Evolutionary conservation across 2,797 vertebrate species (phyloP), one percentile per base, ranked within the genome.

Genomic region (Euphonia xanthogaster): DNA sequence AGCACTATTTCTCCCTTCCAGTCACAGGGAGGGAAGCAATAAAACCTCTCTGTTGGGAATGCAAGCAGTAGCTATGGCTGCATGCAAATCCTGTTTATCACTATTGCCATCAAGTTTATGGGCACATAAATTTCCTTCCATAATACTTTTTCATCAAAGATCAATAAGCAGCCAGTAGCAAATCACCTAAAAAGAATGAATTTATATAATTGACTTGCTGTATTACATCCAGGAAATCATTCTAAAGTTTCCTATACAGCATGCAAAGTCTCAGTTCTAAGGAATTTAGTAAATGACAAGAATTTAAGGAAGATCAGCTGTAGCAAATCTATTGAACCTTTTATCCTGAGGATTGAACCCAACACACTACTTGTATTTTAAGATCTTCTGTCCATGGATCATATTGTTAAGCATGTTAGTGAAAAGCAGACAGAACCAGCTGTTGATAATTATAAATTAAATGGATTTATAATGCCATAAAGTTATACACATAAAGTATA

Each of bases 71-170:
- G 68, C 55, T 89, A 27, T 42, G 61, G 54, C 82, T 89, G 86
- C 76, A 84, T 81, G 92, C 78, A 94, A 93, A 96, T 77, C 37
- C 68, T 87, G 61, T 87, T 94, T 72, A 90, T 93, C 62, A 76
- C 63, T 78, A 45, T 23, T 83, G 54, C 21, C 81, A 70, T 90
- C 68, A 70, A 75, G 47, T 88, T 93, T 90, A 94, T 31, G 28
- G 62, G 68, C 54, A 62, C 85, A 96, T 87, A 93, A 92, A 96
- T 90, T 94, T 82, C 57, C 76, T 89, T 72, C 50, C 65, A 68
- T 77, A 89, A 96, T 68, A 75, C 75, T 93, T 91, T 93, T 90
- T 83, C 86, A 95, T 86, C 86, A 93, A 78, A 90, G 65, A 92
- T 91, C 84, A 91, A 94, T 89, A 91, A 75, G 75, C 37, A 95